A percentile compares a stretch with the other conserved stretches of the same genome.
These are phyloP conservation scores for Pyxicephalus adspersus DNA, from an alignment of 2,113 vertebrate species.

Conservation along the genomic window DNA sequence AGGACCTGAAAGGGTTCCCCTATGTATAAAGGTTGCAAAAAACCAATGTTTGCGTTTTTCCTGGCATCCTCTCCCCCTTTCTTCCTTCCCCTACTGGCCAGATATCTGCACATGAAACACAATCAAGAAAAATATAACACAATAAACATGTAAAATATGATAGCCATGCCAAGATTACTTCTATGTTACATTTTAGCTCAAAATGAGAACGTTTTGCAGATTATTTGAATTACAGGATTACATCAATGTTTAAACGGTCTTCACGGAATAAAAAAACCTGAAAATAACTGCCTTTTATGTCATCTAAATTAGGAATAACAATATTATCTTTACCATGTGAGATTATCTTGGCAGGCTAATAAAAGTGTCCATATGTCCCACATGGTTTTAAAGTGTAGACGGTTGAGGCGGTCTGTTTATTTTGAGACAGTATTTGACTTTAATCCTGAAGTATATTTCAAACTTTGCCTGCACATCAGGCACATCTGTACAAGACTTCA, in stretches of 20 bases:
- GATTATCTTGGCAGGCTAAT: conserved; percentile 8
- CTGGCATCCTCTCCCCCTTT: no score
- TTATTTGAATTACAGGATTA: neutral
- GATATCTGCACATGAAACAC: no score
- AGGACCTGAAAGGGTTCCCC: no score
- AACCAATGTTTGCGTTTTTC: no score
- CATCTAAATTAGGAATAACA: neutral
- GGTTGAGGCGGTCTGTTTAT: conserved; percentile 9
- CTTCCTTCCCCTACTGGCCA: no score
- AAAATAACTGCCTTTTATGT: neutral
- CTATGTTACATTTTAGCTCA: no score
- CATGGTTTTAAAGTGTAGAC: neutral
- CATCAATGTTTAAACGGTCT: neutral
- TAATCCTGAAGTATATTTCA: conserved; percentile 15
- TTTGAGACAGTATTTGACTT: conserved; percentile 2
- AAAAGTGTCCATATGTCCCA: neutral
- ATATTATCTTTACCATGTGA: neutral
- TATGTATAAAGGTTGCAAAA: no score
- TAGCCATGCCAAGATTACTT: no score
- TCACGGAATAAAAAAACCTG: neutral
- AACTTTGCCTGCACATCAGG: neutral
- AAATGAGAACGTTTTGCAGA: no score
- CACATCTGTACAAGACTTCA: neutral
- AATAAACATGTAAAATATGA: no score
- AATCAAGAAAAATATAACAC: no score